Conservation (phyloP, 2,888 invertebrate species). For the Nemapogon koenigi region DNA sequence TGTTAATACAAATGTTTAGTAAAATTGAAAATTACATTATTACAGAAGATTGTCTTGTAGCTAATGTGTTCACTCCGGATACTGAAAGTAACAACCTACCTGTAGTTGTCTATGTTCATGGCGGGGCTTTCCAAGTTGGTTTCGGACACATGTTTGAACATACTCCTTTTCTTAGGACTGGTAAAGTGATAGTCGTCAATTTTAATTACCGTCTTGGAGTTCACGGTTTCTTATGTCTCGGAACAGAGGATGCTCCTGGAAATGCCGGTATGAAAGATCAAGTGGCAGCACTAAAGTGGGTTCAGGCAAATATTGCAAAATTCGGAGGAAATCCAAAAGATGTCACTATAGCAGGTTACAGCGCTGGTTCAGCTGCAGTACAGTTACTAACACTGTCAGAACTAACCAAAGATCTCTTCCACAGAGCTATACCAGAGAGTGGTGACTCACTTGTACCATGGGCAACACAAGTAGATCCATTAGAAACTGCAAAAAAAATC, state of each 20-base stretch:
- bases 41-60: slow-evolving; percentile 23
- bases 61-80: slow-evolving; percentile 28
- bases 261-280: slow-evolving; percentile 21
- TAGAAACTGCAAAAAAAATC: slow-evolving; percentile 7
- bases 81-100: slow-evolving; percentile 26
- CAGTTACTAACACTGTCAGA: slow-evolving; percentile 11
- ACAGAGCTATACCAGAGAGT: slow-evolving; percentile 12
- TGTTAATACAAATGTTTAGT: slow-evolving; percentile 14
- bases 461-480: slow-evolving; percentile 6
- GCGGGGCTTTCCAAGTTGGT: slow-evolving; percentile 41
- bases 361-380: slow-evolving; percentile 10
- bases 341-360: slow-evolving; percentile 13
- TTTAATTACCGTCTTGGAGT: slow-evolving; percentile 35
- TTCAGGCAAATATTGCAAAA: slow-evolving; percentile 10
- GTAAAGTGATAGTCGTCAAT: slow-evolving; percentile 28
- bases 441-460: slow-evolving; percentile 3
- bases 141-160: slow-evolving; percentile 24
- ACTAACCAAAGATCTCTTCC: slow-evolving; percentile 10
- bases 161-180: slow-evolving; percentile 22
- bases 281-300: slow-evolving; percentile 13
- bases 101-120: slow-evolving; percentile 45
- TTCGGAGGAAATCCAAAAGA: slow-evolving; percentile 14
- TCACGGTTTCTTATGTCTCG: slow-evolving; percentile 19
- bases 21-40: slow-evolving; percentile 38
- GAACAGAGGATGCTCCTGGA: slow-evolving; percentile 33